These are phyloP conservation scores for Tonatia bakeri DNA, from an alignment of 2,113 vertebrate genomes.

Conservation along the genomic window DNA sequence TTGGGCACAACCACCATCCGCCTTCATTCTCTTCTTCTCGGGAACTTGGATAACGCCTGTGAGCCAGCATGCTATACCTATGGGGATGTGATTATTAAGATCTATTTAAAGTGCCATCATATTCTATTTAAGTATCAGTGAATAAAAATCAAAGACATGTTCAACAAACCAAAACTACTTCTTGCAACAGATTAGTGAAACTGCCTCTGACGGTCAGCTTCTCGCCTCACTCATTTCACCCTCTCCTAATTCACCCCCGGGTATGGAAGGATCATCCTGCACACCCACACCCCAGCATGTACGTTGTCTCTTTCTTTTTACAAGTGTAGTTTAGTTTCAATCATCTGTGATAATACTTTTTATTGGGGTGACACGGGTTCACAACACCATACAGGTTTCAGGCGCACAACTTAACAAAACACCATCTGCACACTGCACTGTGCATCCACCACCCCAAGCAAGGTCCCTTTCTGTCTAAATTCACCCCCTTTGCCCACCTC, in stretches of 20 bases:
- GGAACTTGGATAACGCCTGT: not conserved
- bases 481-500: no score
- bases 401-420: no score
- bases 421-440: no score
- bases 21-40: not conserved
- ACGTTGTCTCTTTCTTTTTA: constrained; percentile 46
- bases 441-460: no score
- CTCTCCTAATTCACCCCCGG: not conserved
- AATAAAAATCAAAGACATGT: not conserved
- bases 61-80: not conserved
- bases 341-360: constrained; percentile 43
- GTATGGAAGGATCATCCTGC: not conserved
- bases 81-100: not conserved
- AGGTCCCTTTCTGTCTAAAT: no score
- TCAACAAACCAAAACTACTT: not conserved
- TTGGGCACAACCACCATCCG: not conserved
- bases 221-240: not conserved
- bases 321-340: constrained; percentile 62
- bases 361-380: no score
- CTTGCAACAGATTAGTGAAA: not conserved
- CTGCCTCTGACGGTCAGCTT: not conserved
- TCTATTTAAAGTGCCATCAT: not conserved
- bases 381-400: no score
- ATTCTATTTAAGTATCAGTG: not conserved
- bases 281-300: not conserved